Conservation (phyloP, 2,113 vertebrate genomes). For the Melanostigma gelatinosum region DNA sequence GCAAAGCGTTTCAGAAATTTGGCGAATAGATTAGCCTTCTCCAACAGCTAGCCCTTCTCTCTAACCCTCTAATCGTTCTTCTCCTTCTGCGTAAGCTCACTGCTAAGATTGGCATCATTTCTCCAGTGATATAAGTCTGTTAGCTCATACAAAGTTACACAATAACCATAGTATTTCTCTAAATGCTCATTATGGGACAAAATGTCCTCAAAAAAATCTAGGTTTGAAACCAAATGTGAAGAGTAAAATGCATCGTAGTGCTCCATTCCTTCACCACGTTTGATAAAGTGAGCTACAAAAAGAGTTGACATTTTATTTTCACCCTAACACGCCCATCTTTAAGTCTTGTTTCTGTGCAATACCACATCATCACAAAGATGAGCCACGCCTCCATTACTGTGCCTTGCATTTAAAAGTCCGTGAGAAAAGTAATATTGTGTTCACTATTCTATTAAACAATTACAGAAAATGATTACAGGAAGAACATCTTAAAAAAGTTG, state of each 20-base stretch:
- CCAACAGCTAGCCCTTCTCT: too few relatives aligned
- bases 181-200: constrained; percentile 7
- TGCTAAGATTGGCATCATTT: too few relatives aligned
- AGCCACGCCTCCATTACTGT: not conserved
- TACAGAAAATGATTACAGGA: not conserved
- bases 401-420: not conserved
- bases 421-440: not conserved
- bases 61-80: too few relatives aligned
- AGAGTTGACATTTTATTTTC: constrained; percentile 64
- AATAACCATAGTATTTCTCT: not conserved
- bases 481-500: not conserved
- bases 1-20: too few relatives aligned
- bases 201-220: not conserved
- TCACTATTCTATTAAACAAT: not conserved
- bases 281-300: constrained; percentile 37
- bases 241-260: not conserved
- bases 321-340: constrained; percentile 50
- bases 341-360: constrained; percentile 31
- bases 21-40: too few relatives aligned
- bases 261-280: constrained; percentile 12
- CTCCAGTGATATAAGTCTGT: too few relatives aligned
- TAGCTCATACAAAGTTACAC: not conserved
- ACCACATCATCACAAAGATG: constrained; percentile 16
- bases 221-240: not conserved
- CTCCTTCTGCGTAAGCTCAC: not conserved